Evolutionary conservation across 2,113 vertebrate genomes (phyloP).

Genomic region (Takifugu flavidus): DNA sequence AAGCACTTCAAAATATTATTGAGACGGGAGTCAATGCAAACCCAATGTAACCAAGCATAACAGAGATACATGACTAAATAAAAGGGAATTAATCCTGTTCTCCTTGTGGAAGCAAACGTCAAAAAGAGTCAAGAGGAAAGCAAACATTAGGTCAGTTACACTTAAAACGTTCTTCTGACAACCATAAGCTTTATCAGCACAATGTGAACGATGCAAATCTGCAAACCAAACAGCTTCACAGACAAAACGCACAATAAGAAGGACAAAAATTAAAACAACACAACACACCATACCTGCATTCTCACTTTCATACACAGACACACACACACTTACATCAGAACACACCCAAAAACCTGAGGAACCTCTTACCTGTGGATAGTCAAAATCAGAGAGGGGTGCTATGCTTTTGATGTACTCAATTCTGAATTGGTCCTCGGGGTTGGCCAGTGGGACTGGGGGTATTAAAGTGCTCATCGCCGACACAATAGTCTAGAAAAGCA

Average conservation of each 20-base stretch:
- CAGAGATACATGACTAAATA: background rate
- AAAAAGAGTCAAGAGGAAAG: background rate
- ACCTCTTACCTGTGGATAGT: constrained; percentile 92
- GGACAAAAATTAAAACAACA: background rate
- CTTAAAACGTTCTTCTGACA: background rate
- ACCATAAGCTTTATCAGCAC: constrained; percentile 8
- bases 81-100: background rate
- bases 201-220: constrained; percentile 1
- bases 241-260: constrained; percentile 10
- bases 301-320: constrained; percentile 1
- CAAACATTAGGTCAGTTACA: background rate
- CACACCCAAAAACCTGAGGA: background rate
- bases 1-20: too few relatives aligned
- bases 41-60: background rate
- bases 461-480: constrained; percentile 99
- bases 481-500: constrained; percentile 88
- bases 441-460: constrained; percentile 94
- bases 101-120: background rate
- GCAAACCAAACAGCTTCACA: constrained; percentile 13
- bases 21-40: background rate
- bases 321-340: background rate
- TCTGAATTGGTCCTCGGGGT: constrained; percentile 96
- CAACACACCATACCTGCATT: background rate
- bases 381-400: constrained; percentile 95
- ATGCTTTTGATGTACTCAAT: constrained; percentile 99